Evolutionary conservation across 92 coral and sea anemone genomes (phyloP).

Genomic region (Umimayanthus kanabou): DNA sequence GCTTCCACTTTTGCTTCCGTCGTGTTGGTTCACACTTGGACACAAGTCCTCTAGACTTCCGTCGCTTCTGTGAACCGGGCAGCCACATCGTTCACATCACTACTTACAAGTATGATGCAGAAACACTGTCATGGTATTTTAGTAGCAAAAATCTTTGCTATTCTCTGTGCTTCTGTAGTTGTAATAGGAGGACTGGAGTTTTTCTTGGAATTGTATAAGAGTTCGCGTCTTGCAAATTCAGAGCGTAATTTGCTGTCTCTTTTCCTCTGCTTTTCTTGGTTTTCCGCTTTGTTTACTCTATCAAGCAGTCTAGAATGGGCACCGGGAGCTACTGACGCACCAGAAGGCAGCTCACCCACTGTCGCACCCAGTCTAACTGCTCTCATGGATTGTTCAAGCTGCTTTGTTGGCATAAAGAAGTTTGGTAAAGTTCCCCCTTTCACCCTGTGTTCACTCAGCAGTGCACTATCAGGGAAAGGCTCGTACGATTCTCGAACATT

Average conservation of each 20-base stretch:
- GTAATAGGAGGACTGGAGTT: conserved; percentile 74
- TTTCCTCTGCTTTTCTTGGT: conserved; percentile 1
- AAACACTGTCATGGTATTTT: conserved; percentile 28
- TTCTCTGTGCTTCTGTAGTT: conserved; percentile 80
- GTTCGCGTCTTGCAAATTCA: conserved; percentile 64
- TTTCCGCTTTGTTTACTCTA: conserved; percentile 43
- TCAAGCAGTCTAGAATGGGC: conserved; percentile 66
- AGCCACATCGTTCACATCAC: not conserved
- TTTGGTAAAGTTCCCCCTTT: conserved; percentile 58
- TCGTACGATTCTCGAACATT: not conserved
- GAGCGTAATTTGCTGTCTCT: conserved; percentile 42
- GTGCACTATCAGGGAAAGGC: not conserved
- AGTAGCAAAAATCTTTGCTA: conserved; percentile 85
- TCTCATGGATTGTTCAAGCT: conserved; percentile 91
- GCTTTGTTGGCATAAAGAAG: conserved; percentile 91
- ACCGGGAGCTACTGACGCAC: not conserved
- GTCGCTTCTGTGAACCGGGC: not conserved
- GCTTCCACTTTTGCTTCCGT: too few relatives aligned
- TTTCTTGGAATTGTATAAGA: conserved; percentile 57
- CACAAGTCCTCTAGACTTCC: too few relatives aligned
- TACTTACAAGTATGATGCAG: not conserved
- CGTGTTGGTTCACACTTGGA: too few relatives aligned
- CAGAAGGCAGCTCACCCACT: conserved; percentile 25
- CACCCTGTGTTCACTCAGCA: not conserved
- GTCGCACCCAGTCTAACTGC: conserved; percentile 75